A percentile compares a stretch with the other conserved stretches of the same genome.
These are phyloP conservation scores for Teleiodes luculella DNA, from an alignment of 2,888 invertebrate species.

Conservation along the genomic window DNA sequence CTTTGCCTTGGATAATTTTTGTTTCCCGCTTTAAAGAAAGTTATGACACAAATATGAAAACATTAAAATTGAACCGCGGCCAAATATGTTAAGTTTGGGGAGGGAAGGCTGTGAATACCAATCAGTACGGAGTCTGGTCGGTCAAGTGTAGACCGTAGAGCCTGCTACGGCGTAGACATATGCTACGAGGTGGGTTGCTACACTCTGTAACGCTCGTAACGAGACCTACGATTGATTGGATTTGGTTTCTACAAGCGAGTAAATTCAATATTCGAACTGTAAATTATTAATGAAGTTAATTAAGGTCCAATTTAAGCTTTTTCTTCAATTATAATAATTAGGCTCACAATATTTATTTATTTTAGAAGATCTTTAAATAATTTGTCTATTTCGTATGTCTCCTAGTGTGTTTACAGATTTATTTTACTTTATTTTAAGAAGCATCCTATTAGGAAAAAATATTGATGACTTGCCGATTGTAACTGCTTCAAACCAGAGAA, in stretches of 20 bases:
- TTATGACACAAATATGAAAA: slow-evolving; percentile 73
- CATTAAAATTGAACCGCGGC: slow-evolving; percentile 72
- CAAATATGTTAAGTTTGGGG: slow-evolving; percentile 70
- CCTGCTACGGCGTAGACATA: slow-evolving; percentile 47
- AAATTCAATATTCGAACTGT: too few relatives aligned
- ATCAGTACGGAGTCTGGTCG: slow-evolving; percentile 38
- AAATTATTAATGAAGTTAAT: too few relatives aligned
- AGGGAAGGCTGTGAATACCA: slow-evolving; percentile 59
- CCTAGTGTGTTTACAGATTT: too few relatives aligned
- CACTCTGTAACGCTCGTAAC: slow-evolving; percentile 21
- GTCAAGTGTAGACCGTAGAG: slow-evolving; percentile 15
- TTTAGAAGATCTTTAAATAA: too few relatives aligned
- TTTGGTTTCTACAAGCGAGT: not conserved
- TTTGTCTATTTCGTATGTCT: too few relatives aligned
- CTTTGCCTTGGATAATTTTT: slow-evolving; percentile 64
- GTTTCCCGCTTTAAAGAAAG: slow-evolving; percentile 64
- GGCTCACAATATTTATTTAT: too few relatives aligned
- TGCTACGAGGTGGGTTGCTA: slow-evolving; percentile 46
- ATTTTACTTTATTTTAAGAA: not conserved
- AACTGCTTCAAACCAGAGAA: not conserved
- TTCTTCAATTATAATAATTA: too few relatives aligned
- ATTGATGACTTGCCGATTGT: not conserved
- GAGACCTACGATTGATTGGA: not conserved
- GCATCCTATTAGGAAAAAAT: not conserved
- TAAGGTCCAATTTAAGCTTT: too few relatives aligned